Conservation (phyloP, 2,113 vertebrate genomes). For the Catharus fuscescens region DNA sequence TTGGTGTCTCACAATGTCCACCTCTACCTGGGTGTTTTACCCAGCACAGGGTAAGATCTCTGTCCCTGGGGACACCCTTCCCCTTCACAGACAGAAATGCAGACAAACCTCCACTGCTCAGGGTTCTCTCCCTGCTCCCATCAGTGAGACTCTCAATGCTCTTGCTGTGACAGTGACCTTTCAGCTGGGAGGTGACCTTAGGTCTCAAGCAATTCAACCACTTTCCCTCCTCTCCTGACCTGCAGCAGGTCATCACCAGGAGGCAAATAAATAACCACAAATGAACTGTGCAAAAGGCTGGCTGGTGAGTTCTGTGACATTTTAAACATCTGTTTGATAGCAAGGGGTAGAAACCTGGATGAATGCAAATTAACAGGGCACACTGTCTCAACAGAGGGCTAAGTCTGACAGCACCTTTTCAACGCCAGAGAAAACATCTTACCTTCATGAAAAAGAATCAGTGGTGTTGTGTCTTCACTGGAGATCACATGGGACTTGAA, state of each 20-base stretch:
- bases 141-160: neutral
- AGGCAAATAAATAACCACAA: neutral
- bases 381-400: neutral
- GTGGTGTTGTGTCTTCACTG: neutral
- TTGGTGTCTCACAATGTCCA: neutral
- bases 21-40: neutral
- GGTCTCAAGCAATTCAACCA: neutral
- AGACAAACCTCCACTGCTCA: neutral
- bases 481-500: neutral
- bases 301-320: neutral
- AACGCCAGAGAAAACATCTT: neutral
- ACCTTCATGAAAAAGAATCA: neutral
- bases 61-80: neutral
- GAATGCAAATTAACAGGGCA: neutral
- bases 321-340: neutral
- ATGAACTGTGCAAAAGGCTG: neutral
- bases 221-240: neutral
- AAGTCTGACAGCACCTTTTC: neutral
- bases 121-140: neutral
- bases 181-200: neutral
- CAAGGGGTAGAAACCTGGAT: neutral
- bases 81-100: neutral
- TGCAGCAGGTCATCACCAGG: neutral
- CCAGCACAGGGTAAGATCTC: neutral
- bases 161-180: neutral